Evolutionary conservation across 2,797 vertebrate species (phyloP), one percentile per base, ranked within the genome.

Genomic region (Cercopithecus petaurista): DNA sequence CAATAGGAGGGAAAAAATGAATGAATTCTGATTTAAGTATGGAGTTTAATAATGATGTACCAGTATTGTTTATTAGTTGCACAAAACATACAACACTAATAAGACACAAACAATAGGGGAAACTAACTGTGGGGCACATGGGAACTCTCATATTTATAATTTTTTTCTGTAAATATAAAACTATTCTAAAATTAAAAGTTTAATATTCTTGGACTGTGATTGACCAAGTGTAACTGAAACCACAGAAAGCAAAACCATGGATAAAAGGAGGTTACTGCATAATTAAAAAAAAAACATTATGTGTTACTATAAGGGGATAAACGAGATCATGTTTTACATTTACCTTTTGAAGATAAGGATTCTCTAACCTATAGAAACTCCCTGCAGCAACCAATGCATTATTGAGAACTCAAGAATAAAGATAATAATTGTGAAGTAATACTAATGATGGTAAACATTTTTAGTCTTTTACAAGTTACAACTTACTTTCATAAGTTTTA

Each of bases 391-490:
- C 70, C 33, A 81, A 75, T 14, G 26, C 2, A 17, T 87, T 92
- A 52, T 4, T 80, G 72, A 93, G 55, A n/a, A 39, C 36, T 92
- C 24, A 46, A 72, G 21, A 90, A 76, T 84, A 55, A 86, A 48
- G 39, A 82, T 26, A 86, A 8, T 55, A 41, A 92, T 67, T 75
- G 14, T 46, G 41, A 88, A 88, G 67, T 64, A 24, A 59, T 75
- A 36, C 14, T 67, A 90, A 93, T 76, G n/a, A 46, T n/a, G 11
- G 43, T 19, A n/a, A 14, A 55, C 0, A 0, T 87, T 86, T 96
- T 93, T 94, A 76, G 55, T 48, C 83, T 93, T 77, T 88, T 43
- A 75, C 6, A 93, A 87, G 91, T 96, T 93, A 92, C 11, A 92
- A 59, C 26, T 72, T 41, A 41, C 48, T 80, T 83, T 76, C 36